Percentiles rank a stretch among this genome's conserved stretches.
These are phyloP conservation scores for Ceratoteleas bidentatus DNA, from an alignment of 1,140 invertebrate species.

Conservation along the genomic window DNA sequence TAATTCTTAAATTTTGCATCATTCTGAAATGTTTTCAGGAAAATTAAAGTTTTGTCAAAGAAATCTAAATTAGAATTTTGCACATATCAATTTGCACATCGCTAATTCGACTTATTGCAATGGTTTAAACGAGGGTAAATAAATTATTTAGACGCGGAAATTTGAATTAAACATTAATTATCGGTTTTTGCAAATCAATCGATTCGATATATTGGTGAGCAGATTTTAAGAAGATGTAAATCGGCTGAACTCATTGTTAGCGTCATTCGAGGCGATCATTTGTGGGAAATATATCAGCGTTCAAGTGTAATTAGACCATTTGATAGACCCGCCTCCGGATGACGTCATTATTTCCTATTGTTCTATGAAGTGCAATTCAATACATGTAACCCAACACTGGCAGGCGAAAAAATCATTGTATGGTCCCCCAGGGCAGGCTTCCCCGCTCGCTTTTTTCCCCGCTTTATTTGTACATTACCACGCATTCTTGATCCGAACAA, in stretches of 20 bases:
- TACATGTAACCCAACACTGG: conserved; percentile 40
- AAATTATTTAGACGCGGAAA: too few relatives aligned
- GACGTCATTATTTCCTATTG: conserved; percentile 44
- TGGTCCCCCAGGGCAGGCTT: conserved; percentile 25
- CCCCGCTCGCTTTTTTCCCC: conserved; percentile 6
- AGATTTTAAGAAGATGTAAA: too few relatives aligned
- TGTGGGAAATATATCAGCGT: conserved; percentile 26
- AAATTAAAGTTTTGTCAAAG: too few relatives aligned
- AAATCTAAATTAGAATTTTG: too few relatives aligned
- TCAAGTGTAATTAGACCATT: conserved; percentile 32
- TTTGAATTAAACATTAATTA: too few relatives aligned
- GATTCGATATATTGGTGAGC: too few relatives aligned
- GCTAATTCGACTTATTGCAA: too few relatives aligned
- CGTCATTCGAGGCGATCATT: not conserved
- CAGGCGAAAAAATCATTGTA: conserved; percentile 36
- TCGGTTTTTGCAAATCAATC: too few relatives aligned
- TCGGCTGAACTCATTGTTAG: too few relatives aligned
- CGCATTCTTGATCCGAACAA: conserved; percentile 19
- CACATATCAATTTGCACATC: too few relatives aligned
- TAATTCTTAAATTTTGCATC: too few relatives aligned
- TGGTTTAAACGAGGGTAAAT: not conserved
- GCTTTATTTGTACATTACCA: conserved; percentile 19
- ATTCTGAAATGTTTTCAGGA: too few relatives aligned
- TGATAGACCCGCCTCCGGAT: conserved; percentile 15
- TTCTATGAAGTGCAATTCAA: conserved; percentile 48